Percentiles rank a stretch among this genome's conserved stretches.
phyloP scores from a whole-genome alignment of 2,113 vertebrate species.

The Illadopsis cleaveri region DNA sequence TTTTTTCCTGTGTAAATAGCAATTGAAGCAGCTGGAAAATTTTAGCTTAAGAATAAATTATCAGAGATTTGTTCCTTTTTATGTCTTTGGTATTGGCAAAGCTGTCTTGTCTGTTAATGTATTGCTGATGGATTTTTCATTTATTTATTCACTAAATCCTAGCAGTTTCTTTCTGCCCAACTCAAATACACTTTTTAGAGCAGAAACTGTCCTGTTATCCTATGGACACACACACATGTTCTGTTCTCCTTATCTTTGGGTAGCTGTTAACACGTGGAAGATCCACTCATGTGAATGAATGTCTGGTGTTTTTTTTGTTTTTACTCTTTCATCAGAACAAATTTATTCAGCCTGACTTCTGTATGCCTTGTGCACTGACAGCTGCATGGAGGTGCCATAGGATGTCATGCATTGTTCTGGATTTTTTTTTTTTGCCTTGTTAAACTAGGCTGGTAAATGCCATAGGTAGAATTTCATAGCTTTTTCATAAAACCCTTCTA shows the following conservation, averaged over 20 bases:
- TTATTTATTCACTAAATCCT: background rate
- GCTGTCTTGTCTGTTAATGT: background rate
- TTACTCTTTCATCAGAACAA: background rate
- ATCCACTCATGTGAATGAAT: background rate
- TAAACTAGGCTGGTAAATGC: slow-evolving; percentile 52
- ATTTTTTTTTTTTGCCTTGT: background rate
- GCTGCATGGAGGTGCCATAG: background rate
- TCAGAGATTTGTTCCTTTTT: background rate
- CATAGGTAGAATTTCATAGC: slow-evolving; percentile 44
- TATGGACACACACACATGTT: rapidly evolving
- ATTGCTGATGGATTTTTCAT: background rate
- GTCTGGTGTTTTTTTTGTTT: background rate
- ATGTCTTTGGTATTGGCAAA: background rate
- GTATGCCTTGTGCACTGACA: background rate
- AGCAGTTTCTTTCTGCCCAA: background rate
- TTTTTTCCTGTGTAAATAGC: background rate
- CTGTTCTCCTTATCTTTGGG: background rate
- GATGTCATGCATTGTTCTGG: slow-evolving; percentile 22
- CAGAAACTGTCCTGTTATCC: background rate
- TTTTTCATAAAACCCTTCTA: slow-evolving; percentile 66
- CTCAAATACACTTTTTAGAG: background rate
- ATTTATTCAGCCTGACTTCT: background rate
- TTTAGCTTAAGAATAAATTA: slow-evolving; percentile 3
- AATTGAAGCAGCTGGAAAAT: slow-evolving; percentile 5
- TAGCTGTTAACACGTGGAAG: background rate